Percentiles rank a stretch among this genome's conserved stretches.
Conservation (phyloP, 2,888 invertebrate species). For the Caenorhabditis imperialis region DNA sequence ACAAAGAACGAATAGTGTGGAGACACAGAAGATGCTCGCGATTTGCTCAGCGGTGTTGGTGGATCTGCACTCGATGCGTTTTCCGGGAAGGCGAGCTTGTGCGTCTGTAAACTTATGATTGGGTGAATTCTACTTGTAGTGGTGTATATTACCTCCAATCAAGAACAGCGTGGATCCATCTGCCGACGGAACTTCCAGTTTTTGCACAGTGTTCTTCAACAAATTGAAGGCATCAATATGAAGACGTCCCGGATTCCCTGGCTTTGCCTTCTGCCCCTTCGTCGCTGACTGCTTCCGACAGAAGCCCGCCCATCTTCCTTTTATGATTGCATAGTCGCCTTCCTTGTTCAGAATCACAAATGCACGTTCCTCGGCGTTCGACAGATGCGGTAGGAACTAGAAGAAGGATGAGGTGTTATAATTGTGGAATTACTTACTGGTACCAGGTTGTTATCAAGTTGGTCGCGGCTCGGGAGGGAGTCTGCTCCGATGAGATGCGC, state of each 20-base stretch:
- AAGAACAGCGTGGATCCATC: conserved; percentile 76
- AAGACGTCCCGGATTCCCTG: conserved; percentile 74
- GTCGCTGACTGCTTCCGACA: conserved; percentile 68
- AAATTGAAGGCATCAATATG: conserved; percentile 77
- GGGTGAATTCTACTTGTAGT: not conserved
- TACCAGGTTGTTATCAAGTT: conserved; percentile 77
- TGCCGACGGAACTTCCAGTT: conserved; percentile 76
- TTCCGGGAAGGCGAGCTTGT: conserved; percentile 77
- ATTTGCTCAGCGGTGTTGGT: conserved; percentile 80
- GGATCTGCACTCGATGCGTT: conserved; percentile 76
- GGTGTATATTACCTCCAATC: conserved; percentile 77
- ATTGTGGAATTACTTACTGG: conserved; percentile 36
- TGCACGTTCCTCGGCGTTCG: conserved; percentile 79
- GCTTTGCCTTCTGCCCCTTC: conserved; percentile 67
- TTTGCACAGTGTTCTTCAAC: conserved; percentile 78
- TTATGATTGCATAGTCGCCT: conserved; percentile 80
- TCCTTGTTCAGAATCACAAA: conserved; percentile 80
- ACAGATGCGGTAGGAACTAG: conserved; percentile 79
- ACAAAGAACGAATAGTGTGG: conserved; percentile 81
- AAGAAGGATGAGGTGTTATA: not conserved
- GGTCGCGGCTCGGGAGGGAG: conserved; percentile 79
- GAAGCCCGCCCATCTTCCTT: conserved; percentile 80
- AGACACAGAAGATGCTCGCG: conserved; percentile 80
- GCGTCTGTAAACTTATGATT: conserved; percentile 72
- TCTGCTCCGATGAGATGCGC: conserved; percentile 80